Evolutionary conservation across 2,888 invertebrate species (phyloP).

Genomic region (Ophioninae sp.): DNA sequence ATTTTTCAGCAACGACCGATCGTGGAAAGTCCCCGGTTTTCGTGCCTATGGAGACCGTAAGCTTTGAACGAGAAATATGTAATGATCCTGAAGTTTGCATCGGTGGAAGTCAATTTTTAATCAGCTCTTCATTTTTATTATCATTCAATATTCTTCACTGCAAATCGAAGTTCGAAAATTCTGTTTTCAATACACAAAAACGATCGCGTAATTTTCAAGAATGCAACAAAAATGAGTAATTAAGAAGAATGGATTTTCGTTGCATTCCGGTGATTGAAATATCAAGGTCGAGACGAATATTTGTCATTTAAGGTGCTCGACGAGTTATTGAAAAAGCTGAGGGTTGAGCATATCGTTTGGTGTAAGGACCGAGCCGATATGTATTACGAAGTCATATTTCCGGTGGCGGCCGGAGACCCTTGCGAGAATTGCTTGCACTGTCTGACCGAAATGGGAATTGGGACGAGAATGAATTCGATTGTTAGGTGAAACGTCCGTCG

Average conservation of each 20-base stretch:
- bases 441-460: conserved; percentile 88
- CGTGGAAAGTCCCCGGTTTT: conserved; percentile 79
- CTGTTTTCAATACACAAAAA: too few relatives aligned
- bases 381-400: conserved; percentile 87
- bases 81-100: background rate
- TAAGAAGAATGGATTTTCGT: too few relatives aligned
- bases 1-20: conserved; percentile 39
- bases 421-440: conserved; percentile 89
- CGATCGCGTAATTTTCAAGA: too few relatives aligned
- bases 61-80: background rate
- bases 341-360: conserved; percentile 88
- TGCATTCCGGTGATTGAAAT: too few relatives aligned
- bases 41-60: conserved; percentile 87
- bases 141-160: too few relatives aligned
- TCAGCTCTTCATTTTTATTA: too few relatives aligned
- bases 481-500: conserved; percentile 83
- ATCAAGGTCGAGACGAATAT: background rate
- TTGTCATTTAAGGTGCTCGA: conserved; percentile 84
- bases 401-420: conserved; percentile 86
- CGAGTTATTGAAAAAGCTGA: conserved; percentile 85
- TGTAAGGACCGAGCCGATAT: conserved; percentile 86
- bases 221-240: too few relatives aligned
- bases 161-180: too few relatives aligned
- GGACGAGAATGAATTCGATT: conserved; percentile 86
- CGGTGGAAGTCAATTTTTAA: too few relatives aligned